Base-by-base conservation (phyloP, 2,113 vertebrate species). In the Microcebus ravelobensis region DNA sequence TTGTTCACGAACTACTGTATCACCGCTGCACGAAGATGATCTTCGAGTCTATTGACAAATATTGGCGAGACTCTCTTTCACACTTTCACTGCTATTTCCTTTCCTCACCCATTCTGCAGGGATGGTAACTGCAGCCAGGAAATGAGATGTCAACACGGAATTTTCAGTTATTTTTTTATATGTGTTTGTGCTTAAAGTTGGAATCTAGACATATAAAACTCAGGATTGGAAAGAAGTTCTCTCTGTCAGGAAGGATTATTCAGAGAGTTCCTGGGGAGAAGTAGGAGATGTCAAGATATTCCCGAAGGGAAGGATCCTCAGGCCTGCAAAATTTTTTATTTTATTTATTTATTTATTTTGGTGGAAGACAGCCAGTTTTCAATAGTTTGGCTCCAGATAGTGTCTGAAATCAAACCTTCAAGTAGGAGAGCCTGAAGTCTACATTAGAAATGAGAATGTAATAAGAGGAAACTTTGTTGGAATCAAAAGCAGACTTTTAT, bases 71-170 rank as follows among this genome's bases (percentile, higher is more conserved):
- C 29, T 83, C 50, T 50, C 48, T n/a, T 65, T 91, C 90, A 48
- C 71, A 80, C 82, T 92, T 80, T 39, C 63, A 18, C 57, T 61
- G 71, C 17, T 87, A 34, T 14, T 90, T 96, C 82, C 94, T 88
- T 95, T 83, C 79, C 76, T 86, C 9, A 55, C 52, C 52, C 52
- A 55, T 55, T 55, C 52, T 55, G 52, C 52, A 1, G 45, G 14
- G 34, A 45, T 92, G 50, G 42, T 55, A 83, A 31, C 91, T 52
- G 21, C 34, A 89, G 79, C 68, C 87, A 92, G 89, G 87, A 94
- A 97, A 83, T n/a, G 73, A 97, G 86, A 91, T 50, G 74, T 94
- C 85, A 50, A 36, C 77, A 77, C 76, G 77, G 55, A 95, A 86
- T 76, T 85, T 91, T 95, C 42, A 85, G 59, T 68, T 48, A 29